These are phyloP conservation scores for Sinocyclocheilus maitianheensis DNA, from an alignment of 2,113 vertebrate genomes.

Conservation along the genomic window DNA sequence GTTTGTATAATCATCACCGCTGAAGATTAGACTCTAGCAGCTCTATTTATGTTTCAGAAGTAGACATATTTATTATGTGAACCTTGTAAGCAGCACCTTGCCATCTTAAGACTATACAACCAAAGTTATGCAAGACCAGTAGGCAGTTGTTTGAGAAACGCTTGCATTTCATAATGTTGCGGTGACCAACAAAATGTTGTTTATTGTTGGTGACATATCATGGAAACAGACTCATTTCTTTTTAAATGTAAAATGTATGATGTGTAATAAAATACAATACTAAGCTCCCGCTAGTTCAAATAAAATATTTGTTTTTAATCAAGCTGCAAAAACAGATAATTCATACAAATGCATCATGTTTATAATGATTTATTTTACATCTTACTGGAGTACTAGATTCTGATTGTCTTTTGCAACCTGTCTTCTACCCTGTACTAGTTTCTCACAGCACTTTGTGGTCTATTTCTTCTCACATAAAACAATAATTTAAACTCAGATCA, in stretches of 20 bases:
- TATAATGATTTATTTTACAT: not conserved
- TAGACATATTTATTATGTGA: constrained; percentile 13
- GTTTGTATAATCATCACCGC: not conserved
- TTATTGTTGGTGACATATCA: constrained; percentile 2
- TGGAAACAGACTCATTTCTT: not conserved
- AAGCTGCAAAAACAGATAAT: not conserved
- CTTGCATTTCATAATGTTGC: not conserved
- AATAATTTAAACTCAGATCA: not conserved
- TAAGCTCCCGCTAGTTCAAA: not conserved
- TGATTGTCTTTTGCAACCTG: not conserved
- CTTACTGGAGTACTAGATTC: not conserved
- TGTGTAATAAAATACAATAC: not conserved
- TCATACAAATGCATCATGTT: not conserved
- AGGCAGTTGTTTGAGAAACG: not conserved
- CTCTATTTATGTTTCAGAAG: constrained; percentile 24
- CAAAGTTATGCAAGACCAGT: not conserved
- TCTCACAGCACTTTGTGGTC: not conserved
- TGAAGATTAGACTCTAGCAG: not conserved
- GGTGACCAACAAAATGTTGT: not conserved
- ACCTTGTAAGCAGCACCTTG: not conserved
- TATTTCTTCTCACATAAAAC: not conserved
- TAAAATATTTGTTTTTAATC: too few species aligned
- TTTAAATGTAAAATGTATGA: not conserved
- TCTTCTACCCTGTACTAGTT: not conserved
- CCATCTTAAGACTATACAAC: constrained; percentile 4